These are phyloP conservation scores for Mesodorylaimus sp. DNA, from an alignment of 2,888 invertebrate genomes.

Conservation along the genomic window DNA sequence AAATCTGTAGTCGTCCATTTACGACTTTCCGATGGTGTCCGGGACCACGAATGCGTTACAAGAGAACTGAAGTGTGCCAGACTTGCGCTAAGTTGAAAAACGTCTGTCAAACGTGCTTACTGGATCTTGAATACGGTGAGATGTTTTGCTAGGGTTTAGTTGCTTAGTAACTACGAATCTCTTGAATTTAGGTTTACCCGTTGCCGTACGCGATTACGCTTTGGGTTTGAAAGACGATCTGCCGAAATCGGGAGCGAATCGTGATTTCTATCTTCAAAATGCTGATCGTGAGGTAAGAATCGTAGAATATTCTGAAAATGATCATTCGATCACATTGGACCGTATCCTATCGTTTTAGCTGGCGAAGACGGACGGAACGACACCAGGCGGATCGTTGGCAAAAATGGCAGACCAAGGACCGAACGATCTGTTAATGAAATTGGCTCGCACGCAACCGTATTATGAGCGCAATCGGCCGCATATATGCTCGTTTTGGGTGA, in stretches of 20 bases:
- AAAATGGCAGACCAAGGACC: slow-evolving; percentile 45
- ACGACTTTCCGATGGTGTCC: slow-evolving; percentile 93
- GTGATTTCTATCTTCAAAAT: slow-evolving; percentile 80
- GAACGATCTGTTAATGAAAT: slow-evolving; percentile 56
- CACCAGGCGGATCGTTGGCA: slow-evolving; percentile 36
- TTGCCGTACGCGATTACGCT: slow-evolving; percentile 65
- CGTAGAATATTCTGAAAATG: background rate
- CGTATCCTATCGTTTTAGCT: slow-evolving; percentile 18
- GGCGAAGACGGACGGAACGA: slow-evolving; percentile 34
- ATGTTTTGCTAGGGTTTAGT: background rate
- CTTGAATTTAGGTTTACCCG: slow-evolving; percentile 42
- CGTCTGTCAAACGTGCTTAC: slow-evolving; percentile 81
- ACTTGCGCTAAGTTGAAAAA: slow-evolving; percentile 84
- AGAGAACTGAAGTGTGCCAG: slow-evolving; percentile 51
- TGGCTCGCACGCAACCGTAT: slow-evolving; percentile 79
- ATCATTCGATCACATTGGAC: background rate
- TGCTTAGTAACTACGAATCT: too few species aligned
- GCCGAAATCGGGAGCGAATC: slow-evolving; percentile 80
- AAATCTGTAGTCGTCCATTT: slow-evolving; percentile 79
- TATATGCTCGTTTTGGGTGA: slow-evolving; percentile 95
- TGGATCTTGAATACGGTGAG: slow-evolving; percentile 70
- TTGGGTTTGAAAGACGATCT: slow-evolving; percentile 71
- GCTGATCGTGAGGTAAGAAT: slow-evolving; percentile 54
- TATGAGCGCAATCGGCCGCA: slow-evolving; percentile 85
- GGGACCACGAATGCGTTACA: slow-evolving; percentile 45